Evolutionary conservation across 2,888 invertebrate species (phyloP).

Genomic region (Tenthredo scrophulariae): DNA sequence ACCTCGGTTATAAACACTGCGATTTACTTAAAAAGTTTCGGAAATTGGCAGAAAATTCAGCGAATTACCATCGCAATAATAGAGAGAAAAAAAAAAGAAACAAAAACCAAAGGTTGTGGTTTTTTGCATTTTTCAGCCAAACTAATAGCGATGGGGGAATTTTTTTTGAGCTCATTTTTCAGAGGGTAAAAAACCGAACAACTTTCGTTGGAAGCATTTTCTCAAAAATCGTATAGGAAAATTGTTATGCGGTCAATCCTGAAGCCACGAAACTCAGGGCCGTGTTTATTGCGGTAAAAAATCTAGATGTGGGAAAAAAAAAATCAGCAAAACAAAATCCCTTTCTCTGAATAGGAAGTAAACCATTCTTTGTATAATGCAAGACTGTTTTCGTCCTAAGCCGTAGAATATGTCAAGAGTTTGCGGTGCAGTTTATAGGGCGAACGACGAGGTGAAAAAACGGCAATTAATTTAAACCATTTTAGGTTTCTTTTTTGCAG

Average conservation of each 20-base stretch:
- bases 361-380: background rate
- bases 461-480: background rate
- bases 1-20: background rate
- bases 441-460: background rate
- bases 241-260: background rate
- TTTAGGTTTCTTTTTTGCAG: background rate
- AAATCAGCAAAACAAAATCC: background rate
- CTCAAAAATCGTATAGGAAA: too few species aligned
- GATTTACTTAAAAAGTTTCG: too few species aligned
- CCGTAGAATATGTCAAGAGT: constrained; percentile 36
- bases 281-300: background rate
- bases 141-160: too few species aligned
- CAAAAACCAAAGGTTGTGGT: too few species aligned
- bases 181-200: too few species aligned
- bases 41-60: too few species aligned
- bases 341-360: background rate
- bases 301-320: background rate
- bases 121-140: too few species aligned
- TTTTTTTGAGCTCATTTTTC: too few species aligned
- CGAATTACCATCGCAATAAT: too few species aligned
- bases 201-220: too few species aligned
- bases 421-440: background rate
- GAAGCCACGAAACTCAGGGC: background rate
- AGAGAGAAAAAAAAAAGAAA: too few species aligned
- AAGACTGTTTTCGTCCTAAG: constrained; percentile 12